Conservation (phyloP, 2,888 invertebrate species). For the Conchocele bisecta region DNA sequence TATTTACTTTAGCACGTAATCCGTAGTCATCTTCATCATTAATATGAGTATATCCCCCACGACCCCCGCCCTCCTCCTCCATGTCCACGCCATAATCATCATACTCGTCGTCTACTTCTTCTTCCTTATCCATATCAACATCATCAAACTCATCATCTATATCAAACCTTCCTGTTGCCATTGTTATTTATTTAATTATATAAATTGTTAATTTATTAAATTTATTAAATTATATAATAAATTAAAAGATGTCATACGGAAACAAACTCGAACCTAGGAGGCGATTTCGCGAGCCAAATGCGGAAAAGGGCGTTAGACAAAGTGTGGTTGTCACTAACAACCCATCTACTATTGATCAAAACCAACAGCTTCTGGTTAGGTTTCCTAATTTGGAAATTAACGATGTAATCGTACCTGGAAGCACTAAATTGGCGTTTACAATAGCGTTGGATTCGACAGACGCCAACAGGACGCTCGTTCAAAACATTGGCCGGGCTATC, state of each 20-base stretch:
- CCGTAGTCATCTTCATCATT: too few species aligned
- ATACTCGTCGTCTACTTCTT: too few species aligned
- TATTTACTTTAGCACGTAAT: too few species aligned
- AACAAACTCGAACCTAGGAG: constrained; percentile 30
- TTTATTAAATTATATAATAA: background rate
- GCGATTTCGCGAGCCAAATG: constrained; percentile 32
- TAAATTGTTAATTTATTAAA: too few species aligned
- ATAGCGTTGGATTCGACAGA: constrained; percentile 33
- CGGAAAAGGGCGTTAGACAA: constrained; percentile 48
- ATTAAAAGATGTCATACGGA: constrained; percentile 1
- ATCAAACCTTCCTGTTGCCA: too few species aligned
- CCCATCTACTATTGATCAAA: constrained; percentile 49
- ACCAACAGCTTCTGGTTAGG: constrained; percentile 51
- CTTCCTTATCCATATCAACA: too few species aligned
- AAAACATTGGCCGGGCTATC: constrained; percentile 51
- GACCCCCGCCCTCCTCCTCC: too few species aligned
- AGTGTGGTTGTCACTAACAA: constrained; percentile 25
- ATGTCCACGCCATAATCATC: too few species aligned
- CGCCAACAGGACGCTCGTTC: constrained; percentile 39
- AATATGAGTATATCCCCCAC: too few species aligned
- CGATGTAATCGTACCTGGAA: constrained; percentile 44
- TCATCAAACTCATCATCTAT: too few species aligned
- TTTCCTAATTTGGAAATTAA: constrained; percentile 45
- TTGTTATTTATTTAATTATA: too few species aligned
- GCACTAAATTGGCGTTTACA: constrained; percentile 45